Evolutionary conservation across 2,888 invertebrate genomes (phyloP).

Genomic region (Serrognathus titanus): DNA sequence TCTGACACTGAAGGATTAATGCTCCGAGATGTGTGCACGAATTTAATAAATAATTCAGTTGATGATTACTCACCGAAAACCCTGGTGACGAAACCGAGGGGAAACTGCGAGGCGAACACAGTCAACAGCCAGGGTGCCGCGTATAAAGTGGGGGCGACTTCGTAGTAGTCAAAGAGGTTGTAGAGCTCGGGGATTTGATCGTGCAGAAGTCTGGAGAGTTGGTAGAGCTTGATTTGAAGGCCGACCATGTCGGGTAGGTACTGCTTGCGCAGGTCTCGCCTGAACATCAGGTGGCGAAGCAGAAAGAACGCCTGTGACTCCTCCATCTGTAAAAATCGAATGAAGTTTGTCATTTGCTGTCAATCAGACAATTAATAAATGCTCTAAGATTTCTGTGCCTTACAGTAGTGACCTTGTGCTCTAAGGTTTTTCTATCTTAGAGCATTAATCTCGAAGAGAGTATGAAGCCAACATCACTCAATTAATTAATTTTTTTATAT

Average conservation of each 20-base stretch:
- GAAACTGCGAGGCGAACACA: constrained; percentile 94
- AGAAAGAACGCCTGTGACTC: constrained; percentile 87
- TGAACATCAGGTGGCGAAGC: constrained; percentile 87
- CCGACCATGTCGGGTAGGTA: constrained; percentile 95
- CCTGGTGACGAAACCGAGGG: constrained; percentile 89
- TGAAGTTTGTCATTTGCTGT: background rate
- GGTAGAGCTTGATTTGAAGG: constrained; percentile 85
- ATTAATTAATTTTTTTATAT: background rate
- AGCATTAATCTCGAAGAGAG: no score
- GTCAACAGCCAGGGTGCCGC: constrained; percentile 97
- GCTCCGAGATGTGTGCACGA: no score
- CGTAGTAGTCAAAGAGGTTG: constrained; percentile 79
- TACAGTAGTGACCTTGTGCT: no score
- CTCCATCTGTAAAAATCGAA: constrained; percentile 65
- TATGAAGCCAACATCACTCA: background rate
- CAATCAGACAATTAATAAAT: no score
- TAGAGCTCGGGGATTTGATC: constrained; percentile 85
- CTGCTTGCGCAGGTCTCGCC: constrained; percentile 80
- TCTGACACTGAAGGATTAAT: no score
- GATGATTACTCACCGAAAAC: constrained; percentile 71
- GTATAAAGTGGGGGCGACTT: constrained; percentile 90
- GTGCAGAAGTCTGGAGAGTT: constrained; percentile 85
- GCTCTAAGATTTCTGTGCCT: no score
- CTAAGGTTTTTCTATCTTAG: no score
- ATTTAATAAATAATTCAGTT: no score